phyloP scores from a whole-genome alignment of 2,113 vertebrate genomes.

The Stercorarius parasiticus region DNA sequence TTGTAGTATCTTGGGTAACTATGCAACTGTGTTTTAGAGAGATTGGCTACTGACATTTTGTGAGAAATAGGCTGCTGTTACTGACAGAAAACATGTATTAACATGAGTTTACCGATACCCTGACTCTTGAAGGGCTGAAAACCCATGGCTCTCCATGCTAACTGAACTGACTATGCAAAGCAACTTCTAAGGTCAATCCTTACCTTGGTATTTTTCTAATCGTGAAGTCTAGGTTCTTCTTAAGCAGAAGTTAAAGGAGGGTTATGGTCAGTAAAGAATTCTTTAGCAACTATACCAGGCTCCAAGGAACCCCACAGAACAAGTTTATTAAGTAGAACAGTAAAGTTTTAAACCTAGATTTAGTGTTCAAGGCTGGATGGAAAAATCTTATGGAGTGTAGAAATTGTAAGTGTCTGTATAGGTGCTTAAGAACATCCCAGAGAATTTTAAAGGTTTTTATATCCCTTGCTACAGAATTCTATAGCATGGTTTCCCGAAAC shows the following conservation, averaged over 20 bases:
- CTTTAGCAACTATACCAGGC: neutral
- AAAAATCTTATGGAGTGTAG: neutral
- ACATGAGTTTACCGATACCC: neutral
- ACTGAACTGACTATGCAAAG: neutral
- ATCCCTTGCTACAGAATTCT: constrained; percentile 26
- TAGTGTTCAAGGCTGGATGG: constrained; percentile 32
- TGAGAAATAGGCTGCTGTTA: neutral
- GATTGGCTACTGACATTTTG: neutral
- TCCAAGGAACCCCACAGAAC: constrained; percentile 12
- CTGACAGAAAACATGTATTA: neutral
- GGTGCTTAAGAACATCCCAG: constrained; percentile 47
- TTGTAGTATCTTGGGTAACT: neutral
- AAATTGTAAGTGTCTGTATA: constrained; percentile 13
- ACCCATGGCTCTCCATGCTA: neutral
- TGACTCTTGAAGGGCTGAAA: neutral
- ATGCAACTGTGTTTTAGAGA: neutral
- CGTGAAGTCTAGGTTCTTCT: neutral
- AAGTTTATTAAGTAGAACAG: constrained; percentile 18
- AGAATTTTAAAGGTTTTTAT: constrained; percentile 42
- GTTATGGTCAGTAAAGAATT: constrained; percentile 17
- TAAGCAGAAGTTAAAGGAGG: neutral
- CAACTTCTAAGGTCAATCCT: neutral
- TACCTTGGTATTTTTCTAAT: neutral
- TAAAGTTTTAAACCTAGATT: constrained; percentile 13
- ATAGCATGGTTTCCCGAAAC: constrained; percentile 29